Conservation (phyloP, 30 jellyfish, hydroid and myxozoan genomes). For the Aurelia sp. region DNA sequence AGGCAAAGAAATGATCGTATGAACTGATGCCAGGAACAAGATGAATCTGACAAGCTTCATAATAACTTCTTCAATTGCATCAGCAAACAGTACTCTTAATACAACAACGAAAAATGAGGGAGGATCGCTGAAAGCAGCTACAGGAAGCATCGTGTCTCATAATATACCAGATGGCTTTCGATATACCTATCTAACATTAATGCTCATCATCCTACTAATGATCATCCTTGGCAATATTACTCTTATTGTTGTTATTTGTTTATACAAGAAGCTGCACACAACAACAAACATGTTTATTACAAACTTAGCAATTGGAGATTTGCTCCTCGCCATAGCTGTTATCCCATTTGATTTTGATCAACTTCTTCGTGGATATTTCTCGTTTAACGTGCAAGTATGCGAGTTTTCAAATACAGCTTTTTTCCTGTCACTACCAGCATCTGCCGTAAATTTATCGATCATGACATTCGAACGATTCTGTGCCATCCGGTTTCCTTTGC, state of each 20-base stretch:
- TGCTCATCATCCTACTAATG: slow-evolving; percentile 33
- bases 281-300: slow-evolving; percentile 80
- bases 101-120: no score
- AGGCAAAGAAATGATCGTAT: no score
- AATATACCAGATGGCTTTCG: slow-evolving; percentile 5
- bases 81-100: no score
- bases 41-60: no score
- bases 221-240: slow-evolving; percentile 31
- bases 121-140: no score
- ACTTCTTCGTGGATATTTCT: slow-evolving; percentile 66
- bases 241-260: slow-evolving; percentile 54
- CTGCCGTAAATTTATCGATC: slow-evolving; percentile 74
- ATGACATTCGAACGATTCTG: slow-evolving; percentile 82
- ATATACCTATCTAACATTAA: slow-evolving; percentile 26
- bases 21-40: no score
- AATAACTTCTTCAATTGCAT: no score
- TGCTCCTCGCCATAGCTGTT: slow-evolving; percentile 55
- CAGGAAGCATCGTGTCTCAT: no score
- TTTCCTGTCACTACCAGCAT: slow-evolving; percentile 90
- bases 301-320: slow-evolving; percentile 85
- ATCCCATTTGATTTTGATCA: slow-evolving; percentile 81
- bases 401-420: slow-evolving; percentile 70
- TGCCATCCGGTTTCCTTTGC: slow-evolving; percentile 79
- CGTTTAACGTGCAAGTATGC: slow-evolving; percentile 58
- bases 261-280: slow-evolving; percentile 67